Evolutionary conservation across 2,113 vertebrate genomes (phyloP), one percentile per base, ranked within the genome.

Genomic region (Nothobranchius furzeri): DNA sequence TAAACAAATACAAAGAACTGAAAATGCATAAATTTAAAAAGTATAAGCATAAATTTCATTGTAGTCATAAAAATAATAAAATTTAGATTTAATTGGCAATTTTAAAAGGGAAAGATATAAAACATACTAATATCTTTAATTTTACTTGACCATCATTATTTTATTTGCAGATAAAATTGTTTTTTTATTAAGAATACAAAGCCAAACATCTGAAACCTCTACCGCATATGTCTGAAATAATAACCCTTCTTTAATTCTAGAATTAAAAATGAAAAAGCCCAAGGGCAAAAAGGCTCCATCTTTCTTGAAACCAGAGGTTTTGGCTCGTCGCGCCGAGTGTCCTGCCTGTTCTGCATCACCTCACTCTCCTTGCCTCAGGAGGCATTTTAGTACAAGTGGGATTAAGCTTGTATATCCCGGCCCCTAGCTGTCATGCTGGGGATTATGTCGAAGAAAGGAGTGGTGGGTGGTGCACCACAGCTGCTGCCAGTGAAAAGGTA

Each of bases 361-460:
- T 2, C 74, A 47, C 77, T 73, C 76, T 72, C 77, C 54, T 61
- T 25, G 70, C 81, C 84, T 79, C 76, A 50, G 83, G 87, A 80
- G 77, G 81, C 71, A 71, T 81, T 88, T 86, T 61, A 84, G 83
- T 83, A 82, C 78, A 69, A 88, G 87, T 75, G 79, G 83, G 89
- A 89, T 91, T 89, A 91, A 76, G 79, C 79, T 63, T 88, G 83
- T 83, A 85, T 77, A 70, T 88, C 87, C 76, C 64, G 35, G 81
- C 74, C 86, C 76, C 76, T 78, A 51, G 84, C 84, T 84, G 83
- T 86, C 78, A 87, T 61, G 81, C 60, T 73, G 64, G 62, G 84
- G 88, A 89, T 91, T 87, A 91, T 64, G 70, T 78, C 68, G 72
- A 74, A 51, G 73, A 48, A 54, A 78, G 78, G 74, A 50, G 78